A percentile compares a stretch with the other conserved stretches of the same genome.
Evolutionary conservation across 2,797 vertebrate genomes (phyloP).

Genomic region (Coilia nasus): DNA sequence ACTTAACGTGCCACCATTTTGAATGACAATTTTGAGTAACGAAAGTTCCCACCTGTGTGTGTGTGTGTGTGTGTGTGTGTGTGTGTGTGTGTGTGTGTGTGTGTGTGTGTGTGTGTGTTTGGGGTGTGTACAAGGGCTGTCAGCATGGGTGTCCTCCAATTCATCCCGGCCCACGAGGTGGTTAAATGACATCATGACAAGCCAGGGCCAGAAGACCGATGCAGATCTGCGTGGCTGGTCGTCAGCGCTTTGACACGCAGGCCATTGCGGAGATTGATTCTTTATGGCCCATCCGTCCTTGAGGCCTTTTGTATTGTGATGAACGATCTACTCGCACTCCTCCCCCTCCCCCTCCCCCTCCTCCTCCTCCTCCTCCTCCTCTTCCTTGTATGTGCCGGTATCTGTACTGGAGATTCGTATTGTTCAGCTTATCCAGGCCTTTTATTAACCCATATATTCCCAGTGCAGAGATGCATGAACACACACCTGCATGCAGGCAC

Average conservation of each 20-base stretch:
- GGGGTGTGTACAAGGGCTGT: too few species aligned
- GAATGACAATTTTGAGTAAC: too few species aligned
- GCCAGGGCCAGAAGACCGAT: slow-evolving; percentile 5
- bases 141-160: not conserved
- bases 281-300: slow-evolving; percentile 4
- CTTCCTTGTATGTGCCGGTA: not conserved
- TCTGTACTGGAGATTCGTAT: not conserved
- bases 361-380: not conserved
- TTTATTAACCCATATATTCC: slow-evolving; percentile 40
- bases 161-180: slow-evolving; percentile 6
- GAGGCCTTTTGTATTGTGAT: not conserved
- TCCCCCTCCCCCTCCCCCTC: too few species aligned
- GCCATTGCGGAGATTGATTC: not conserved
- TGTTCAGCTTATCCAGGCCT: slow-evolving; percentile 39
- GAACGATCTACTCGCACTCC: not conserved
- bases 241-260: not conserved
- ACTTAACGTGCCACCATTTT: too few species aligned
- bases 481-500: not conserved
- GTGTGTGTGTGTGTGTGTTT: too few species aligned
- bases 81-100: too few species aligned
- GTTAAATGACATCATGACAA: slow-evolving; percentile 17
- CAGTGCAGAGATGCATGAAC: not conserved
- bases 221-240: not conserved
- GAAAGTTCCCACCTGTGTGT: too few species aligned
- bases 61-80: too few species aligned